These are phyloP conservation scores for Bradypodion pumilum DNA, from an alignment of 2,797 vertebrate species.

Conservation along the genomic window DNA sequence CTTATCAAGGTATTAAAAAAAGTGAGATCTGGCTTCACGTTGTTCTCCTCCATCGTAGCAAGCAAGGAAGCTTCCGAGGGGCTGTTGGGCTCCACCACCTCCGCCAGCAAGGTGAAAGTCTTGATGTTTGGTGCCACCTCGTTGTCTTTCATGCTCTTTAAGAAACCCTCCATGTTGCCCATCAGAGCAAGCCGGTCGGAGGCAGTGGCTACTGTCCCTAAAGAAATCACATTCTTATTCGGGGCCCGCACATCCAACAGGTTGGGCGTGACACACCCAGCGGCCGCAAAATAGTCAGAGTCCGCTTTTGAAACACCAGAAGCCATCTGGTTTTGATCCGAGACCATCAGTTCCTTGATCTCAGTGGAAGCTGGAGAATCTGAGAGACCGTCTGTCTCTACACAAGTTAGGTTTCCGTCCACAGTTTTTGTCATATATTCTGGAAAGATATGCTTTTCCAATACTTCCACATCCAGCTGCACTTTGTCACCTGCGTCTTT, in stretches of 20 bases:
- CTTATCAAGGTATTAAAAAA: conserved; percentile 91
- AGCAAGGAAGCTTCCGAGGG: conserved; percentile 78
- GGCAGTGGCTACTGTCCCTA: conserved; percentile 73
- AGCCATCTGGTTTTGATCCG: conserved; percentile 7
- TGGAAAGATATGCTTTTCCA: conserved; percentile 82
- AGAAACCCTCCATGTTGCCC: conserved; percentile 83
- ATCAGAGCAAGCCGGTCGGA: conserved; percentile 84
- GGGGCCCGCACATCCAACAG: conserved; percentile 76
- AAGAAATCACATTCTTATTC: conserved; percentile 71
- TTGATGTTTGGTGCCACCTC: conserved; percentile 80
- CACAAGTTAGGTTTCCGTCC: rapidly evolving
- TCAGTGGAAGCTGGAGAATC: not conserved
- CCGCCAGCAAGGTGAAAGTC: conserved; percentile 87
- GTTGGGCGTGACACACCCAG: conserved; percentile 72
- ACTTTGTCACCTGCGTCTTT: too few relatives aligned
- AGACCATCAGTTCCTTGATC: conserved; percentile 43
- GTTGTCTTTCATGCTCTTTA: conserved; percentile 84
- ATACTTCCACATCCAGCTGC: conserved; percentile 76
- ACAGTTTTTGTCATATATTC: conserved; percentile 42
- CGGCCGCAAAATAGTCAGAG: not conserved
- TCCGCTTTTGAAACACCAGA: not conserved
- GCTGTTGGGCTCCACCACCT: conserved; percentile 78
- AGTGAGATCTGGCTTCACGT: conserved; percentile 81
- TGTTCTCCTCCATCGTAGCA: conserved; percentile 71
- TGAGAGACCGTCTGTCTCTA: not conserved